Evolutionary conservation across 2,888 invertebrate genomes (phyloP).

Genomic region (Lordiphosa andalusiaca): DNA sequence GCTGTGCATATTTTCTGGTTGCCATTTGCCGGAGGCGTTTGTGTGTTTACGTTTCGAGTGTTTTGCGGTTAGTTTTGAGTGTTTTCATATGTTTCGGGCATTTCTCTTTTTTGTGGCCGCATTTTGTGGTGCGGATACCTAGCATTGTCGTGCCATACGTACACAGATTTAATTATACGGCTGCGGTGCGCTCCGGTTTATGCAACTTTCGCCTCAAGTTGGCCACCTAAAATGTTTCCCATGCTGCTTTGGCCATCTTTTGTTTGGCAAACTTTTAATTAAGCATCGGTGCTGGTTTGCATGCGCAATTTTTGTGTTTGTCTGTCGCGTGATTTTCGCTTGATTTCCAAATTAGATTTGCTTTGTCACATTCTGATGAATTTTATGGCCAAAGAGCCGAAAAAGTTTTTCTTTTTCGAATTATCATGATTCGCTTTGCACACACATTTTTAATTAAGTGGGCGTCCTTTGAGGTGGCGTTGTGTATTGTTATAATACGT

Average conservation of each 20-base stretch:
- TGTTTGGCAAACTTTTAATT: constrained; percentile 46
- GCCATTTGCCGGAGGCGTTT: constrained; percentile 37
- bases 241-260: constrained; percentile 19
- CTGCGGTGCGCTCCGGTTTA: constrained; percentile 21
- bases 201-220: constrained; percentile 29
- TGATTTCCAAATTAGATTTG: constrained; percentile 36
- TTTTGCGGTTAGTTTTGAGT: constrained; percentile 42
- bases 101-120: constrained; percentile 47
- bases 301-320: constrained; percentile 28
- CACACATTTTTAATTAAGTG: constrained; percentile 30
- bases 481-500: background rate
- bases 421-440: constrained; percentile 12
- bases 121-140: constrained; percentile 51
- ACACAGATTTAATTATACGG: constrained; percentile 52
- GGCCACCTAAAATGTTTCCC: constrained; percentile 29
- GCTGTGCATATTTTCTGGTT: constrained; percentile 64
- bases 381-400: constrained; percentile 12
- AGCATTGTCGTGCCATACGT: constrained; percentile 30
- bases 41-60: constrained; percentile 36
- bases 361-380: constrained; percentile 21
- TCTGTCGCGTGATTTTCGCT: constrained; percentile 13
- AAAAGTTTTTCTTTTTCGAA: constrained; percentile 9
- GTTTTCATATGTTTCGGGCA: constrained; percentile 37
- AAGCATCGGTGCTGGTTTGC: constrained; percentile 37
- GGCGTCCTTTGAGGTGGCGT: background rate